These are phyloP conservation scores for Paracentrotus lividus DNA, from an alignment of 53 echinoderm and acorn worm genomes.

Conservation along the genomic window DNA sequence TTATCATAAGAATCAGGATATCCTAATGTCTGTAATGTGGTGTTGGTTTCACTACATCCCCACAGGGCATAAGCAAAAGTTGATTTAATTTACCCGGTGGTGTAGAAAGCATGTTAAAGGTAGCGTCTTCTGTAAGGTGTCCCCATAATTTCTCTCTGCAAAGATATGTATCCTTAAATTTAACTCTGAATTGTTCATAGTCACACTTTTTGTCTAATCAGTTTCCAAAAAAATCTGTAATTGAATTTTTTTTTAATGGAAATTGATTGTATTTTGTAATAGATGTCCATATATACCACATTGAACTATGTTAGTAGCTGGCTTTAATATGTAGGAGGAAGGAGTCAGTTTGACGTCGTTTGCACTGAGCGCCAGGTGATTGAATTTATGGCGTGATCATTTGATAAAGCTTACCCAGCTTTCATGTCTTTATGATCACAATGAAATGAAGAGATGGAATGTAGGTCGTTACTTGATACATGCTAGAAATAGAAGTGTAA, in stretches of 20 bases:
- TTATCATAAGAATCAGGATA: constrained; percentile 40
- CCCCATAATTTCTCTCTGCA: too few species aligned
- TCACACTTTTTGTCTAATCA: not conserved
- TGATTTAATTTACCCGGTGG: constrained; percentile 44
- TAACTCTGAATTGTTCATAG: not conserved
- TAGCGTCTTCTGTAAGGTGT: too few species aligned
- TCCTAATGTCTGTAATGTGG: constrained; percentile 50
- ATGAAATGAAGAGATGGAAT: constrained; percentile 17
- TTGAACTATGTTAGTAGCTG: not conserved
- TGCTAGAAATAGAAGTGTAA: not conserved
- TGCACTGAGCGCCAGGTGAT: not conserved
- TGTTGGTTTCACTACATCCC: constrained; percentile 36
- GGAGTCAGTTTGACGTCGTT: not conserved
- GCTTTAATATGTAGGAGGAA: not conserved
- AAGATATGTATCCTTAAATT: not conserved
- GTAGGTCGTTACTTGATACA: not conserved
- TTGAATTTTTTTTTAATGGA: not conserved
- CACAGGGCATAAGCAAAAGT: constrained; percentile 24
- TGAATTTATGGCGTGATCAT: constrained; percentile 38
- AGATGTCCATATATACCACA: not conserved
- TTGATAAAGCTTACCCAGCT: constrained; percentile 14
- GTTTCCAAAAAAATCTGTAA: not conserved
- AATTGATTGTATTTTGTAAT: not conserved
- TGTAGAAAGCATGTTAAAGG: constrained; percentile 34
- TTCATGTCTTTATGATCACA: constrained; percentile 11